phyloP scores from a whole-genome alignment of 2,113 vertebrate genomes.

The Myiozetetes cayanensis region DNA sequence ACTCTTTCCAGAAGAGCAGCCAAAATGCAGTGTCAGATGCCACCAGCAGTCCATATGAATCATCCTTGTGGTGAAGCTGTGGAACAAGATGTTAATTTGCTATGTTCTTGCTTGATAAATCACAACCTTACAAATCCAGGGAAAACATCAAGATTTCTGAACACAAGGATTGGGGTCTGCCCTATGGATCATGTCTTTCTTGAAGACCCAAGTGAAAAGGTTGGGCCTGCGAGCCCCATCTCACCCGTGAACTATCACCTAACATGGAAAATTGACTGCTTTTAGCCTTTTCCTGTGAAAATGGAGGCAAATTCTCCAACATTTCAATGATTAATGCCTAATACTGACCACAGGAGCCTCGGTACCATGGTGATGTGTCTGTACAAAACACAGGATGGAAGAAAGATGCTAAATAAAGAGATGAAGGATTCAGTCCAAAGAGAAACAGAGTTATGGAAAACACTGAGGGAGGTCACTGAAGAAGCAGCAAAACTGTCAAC shows the following conservation, averaged over 20 bases:
- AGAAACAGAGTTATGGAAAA: background rate
- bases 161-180: background rate
- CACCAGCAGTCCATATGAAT: conserved; percentile 1
- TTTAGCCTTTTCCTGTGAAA: background rate
- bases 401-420: background rate
- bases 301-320: background rate
- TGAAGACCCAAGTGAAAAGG: background rate
- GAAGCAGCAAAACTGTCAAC: background rate
- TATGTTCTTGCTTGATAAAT: background rate
- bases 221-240: background rate
- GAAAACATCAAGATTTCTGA: background rate
- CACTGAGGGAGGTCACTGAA: background rate
- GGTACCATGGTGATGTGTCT: background rate
- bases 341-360: background rate
- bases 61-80: background rate
- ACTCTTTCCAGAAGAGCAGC: background rate
- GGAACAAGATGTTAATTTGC: background rate
- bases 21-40: background rate
- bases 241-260: background rate
- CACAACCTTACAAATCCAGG: background rate
- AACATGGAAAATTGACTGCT: background rate
- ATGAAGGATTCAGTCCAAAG: background rate
- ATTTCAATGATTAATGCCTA: background rate
- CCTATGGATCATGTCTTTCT: background rate
- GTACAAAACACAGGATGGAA: background rate